Evolutionary conservation across 2,113 vertebrate genomes (phyloP).

Genomic region (Macaca fascicularis): DNA sequence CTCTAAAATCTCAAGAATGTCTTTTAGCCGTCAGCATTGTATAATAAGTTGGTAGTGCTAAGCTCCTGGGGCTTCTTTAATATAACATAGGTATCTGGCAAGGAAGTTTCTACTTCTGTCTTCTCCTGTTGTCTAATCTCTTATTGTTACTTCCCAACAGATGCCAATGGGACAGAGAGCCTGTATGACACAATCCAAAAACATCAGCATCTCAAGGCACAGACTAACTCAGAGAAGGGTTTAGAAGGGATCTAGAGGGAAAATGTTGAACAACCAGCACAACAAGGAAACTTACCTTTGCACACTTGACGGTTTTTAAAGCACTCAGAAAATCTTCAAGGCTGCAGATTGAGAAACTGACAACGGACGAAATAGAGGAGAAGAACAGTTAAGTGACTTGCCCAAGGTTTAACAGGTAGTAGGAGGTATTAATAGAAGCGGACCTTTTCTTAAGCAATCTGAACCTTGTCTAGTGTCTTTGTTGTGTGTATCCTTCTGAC

Average conservation of each 20-base stretch:
- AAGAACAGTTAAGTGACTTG: not conserved
- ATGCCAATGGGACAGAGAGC: not conserved
- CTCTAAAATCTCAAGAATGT: not conserved
- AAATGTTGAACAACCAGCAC: not conserved
- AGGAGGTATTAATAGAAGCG: not conserved
- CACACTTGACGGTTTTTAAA: not conserved
- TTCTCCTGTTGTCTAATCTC: not conserved
- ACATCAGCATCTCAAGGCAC: not conserved
- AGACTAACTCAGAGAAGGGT: not conserved
- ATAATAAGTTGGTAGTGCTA: not conserved
- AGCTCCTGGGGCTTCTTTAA: not conserved
- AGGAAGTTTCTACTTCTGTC: not conserved
- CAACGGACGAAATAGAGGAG: not conserved
- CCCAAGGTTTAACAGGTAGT: not conserved
- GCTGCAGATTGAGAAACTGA: no score
- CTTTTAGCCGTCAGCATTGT: not conserved
- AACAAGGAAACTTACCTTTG: not conserved
- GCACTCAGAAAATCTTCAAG: not conserved
- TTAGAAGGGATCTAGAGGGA: not conserved
- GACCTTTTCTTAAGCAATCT: not conserved
- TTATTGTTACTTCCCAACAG: not conserved
- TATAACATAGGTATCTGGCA: not conserved
- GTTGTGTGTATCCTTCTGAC: not conserved
- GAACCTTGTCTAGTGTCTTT: not conserved
- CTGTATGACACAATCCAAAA: not conserved